Conservation (phyloP, 2,113 vertebrate species). For the Anas platyrhynchos region DNA sequence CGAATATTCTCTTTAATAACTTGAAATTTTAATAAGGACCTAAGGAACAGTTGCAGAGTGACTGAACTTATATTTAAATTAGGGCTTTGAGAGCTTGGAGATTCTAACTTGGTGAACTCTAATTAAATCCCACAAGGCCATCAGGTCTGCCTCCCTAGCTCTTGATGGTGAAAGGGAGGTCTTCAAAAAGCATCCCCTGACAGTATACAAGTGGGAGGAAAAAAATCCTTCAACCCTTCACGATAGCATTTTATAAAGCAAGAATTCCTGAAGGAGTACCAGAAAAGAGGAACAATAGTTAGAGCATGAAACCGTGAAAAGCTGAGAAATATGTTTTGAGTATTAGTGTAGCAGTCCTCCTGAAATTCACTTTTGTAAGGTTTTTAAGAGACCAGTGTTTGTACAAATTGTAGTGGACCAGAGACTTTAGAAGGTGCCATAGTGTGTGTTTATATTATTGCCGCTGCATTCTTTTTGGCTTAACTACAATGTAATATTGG, state of each 20-base stretch:
- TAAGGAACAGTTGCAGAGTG: conserved; percentile 81
- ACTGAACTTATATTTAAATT: conserved; percentile 84
- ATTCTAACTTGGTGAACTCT: conserved; percentile 83
- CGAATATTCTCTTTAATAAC: conserved; percentile 79
- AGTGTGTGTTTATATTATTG: not conserved
- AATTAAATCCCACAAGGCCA: conserved; percentile 85
- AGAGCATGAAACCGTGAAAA: conserved; percentile 60
- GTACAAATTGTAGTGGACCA: not conserved
- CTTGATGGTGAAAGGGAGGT: conserved; percentile 80
- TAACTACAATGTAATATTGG: not conserved
- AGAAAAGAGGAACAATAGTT: conserved; percentile 72
- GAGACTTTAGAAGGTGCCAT: not conserved
- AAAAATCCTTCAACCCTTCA: conserved; percentile 66
- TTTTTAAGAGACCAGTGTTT: conserved; percentile 17
- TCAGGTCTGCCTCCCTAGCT: conserved; percentile 77
- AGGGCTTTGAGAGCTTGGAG: conserved; percentile 79
- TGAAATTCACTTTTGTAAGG: conserved; percentile 21
- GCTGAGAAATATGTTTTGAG: conserved; percentile 33
- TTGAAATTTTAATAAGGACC: conserved; percentile 84
- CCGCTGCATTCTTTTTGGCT: not conserved
- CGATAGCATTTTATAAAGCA: conserved; percentile 66
- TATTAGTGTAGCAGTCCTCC: conserved; percentile 39
- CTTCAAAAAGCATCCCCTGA: conserved; percentile 83
- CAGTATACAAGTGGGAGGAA: conserved; percentile 72
- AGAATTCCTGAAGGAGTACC: conserved; percentile 77